Conservation (phyloP, 1,140 invertebrate species). For the Hyphantria cunea region DNA sequence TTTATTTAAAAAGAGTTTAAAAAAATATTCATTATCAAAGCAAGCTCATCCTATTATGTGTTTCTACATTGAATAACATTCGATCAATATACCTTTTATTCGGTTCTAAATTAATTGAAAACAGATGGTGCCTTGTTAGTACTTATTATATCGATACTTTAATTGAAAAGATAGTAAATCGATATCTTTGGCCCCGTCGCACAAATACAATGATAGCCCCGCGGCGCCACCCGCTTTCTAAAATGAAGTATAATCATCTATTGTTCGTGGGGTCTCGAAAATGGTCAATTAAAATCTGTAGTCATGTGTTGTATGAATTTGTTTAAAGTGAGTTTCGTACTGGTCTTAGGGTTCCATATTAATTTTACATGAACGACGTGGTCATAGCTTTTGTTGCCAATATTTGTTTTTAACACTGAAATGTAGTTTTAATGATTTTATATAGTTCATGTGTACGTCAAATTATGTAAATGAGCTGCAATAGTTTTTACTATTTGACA, state of each 20-base stretch:
- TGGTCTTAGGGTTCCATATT: no score
- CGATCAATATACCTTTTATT: slow-evolving; percentile 48
- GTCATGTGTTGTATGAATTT: slow-evolving; percentile 9
- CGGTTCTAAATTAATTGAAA: slow-evolving; percentile 71
- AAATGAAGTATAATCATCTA: slow-evolving; percentile 72
- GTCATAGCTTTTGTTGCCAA: no score
- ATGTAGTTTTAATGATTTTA: no score
- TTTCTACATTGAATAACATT: slow-evolving; percentile 27
- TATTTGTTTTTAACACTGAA: no score
- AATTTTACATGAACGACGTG: no score
- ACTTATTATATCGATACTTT: slow-evolving; percentile 61
- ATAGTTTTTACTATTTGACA: no score
- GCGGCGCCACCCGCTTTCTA: slow-evolving; percentile 65
- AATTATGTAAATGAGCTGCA: no score
- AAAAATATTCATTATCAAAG: no score
- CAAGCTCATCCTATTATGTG: slow-evolving; percentile 3
- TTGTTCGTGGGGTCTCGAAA: slow-evolving; percentile 69
- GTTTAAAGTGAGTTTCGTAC: neutral
- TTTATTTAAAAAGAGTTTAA: no score
- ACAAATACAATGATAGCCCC: slow-evolving; percentile 71
- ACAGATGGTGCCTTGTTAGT: slow-evolving; percentile 76
- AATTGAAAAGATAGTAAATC: slow-evolving; percentile 72
- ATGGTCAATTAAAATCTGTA: slow-evolving; percentile 60
- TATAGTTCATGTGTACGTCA: no score
- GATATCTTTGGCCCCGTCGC: slow-evolving; percentile 46